Evolutionary conservation across 2,113 vertebrate species (phyloP).

Genomic region (Ctenomys sociabilis): DNA sequence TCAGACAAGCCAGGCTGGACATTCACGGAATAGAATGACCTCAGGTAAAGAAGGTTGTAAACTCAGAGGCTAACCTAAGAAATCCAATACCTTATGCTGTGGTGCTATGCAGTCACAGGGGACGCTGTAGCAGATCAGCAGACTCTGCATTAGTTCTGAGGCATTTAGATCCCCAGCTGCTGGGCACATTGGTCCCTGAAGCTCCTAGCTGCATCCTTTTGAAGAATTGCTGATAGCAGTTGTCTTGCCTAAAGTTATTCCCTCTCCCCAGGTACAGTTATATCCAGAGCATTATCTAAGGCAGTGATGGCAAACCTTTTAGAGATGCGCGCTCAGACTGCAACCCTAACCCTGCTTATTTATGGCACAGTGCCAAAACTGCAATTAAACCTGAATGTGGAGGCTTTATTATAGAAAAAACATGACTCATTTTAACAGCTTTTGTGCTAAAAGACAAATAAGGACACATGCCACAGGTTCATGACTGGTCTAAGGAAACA

Average conservation of each 20-base stretch:
- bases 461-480: neutral
- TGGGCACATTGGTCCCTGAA: neutral
- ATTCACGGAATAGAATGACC: neutral
- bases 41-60: neutral
- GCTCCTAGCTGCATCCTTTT: neutral
- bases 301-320: neutral
- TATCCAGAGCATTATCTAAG: neutral
- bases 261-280: neutral
- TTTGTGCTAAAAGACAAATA: neutral
- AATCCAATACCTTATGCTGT: neutral
- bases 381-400: neutral
- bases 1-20: neutral
- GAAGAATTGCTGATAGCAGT: neutral
- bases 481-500: neutral
- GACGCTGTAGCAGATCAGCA: neutral
- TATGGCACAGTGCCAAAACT: neutral
- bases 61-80: neutral
- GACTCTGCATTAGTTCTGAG: neutral
- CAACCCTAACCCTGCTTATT: neutral
- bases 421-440: neutral
- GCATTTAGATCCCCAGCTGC: neutral
- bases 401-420: neutral
- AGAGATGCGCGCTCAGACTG: neutral
- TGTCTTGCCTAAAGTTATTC: constrained; percentile 14
- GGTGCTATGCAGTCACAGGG: neutral